Base-by-base conservation (phyloP, 2,888 invertebrate species). In the Temnothorax ravouxi region DNA sequence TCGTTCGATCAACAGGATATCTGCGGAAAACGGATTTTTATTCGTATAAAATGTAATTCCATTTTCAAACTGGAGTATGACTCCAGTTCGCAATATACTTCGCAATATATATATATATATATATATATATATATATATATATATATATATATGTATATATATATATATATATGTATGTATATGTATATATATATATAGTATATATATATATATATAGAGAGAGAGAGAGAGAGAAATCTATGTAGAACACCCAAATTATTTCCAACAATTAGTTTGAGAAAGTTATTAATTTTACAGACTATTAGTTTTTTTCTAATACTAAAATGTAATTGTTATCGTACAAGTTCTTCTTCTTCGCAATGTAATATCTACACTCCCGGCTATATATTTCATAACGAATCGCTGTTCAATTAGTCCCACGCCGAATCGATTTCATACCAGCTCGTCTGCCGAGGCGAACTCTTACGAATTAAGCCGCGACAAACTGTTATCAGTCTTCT, bases 401-500 rank as follows among this genome's bases (percentile, higher is more conserved):
- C 3, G 44, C 21, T 21, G 21, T 69, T 77, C 41, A 67, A 59
- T 79, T 59, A 79, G 13, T 13, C 25, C 52, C 50, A 38, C 18
- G 29, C 71, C 18, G 44, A 47, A 18, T 47, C 47, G 15, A 9
- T n/a, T 79, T 25, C 56, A 34, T 56, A 74, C 18, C 47, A 13
- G 21, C 52, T 56, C 41, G 29, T 79, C 56, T 56, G 59, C 21
- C 13, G 13, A 80, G 47, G 25, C 34, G 25, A 25, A 25, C 25
- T 13, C 47, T 38, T 41, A 34, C 41, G 54, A 50, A 29, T 29
- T 29, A 29, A 44, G 62, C 79, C 66, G 59, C 76, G 88, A 83
- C 75, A 47, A 47, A 15, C 47, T 61, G 90, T 89, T 89, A 89
- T 90, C 89, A 86, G 13, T 52, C 52, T 59, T 34, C 29, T 44